Percentiles rank a stretch among this genome's conserved stretches.
Conservation (phyloP, 2,113 vertebrate genomes). For the Addax nasomaculatus region DNA sequence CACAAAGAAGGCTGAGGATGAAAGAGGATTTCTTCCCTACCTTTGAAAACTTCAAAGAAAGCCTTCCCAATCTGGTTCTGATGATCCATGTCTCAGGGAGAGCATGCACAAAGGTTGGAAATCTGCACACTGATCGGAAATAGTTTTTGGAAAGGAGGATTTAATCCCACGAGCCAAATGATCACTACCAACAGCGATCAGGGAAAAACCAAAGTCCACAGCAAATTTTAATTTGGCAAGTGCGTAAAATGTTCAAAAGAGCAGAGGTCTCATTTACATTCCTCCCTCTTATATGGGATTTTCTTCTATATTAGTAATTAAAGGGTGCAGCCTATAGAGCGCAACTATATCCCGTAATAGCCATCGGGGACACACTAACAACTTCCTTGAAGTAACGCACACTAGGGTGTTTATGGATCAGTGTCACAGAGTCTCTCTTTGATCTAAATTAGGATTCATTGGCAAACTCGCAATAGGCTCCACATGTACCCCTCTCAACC, state of each 20-base stretch:
- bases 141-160: slow-evolving; percentile 63
- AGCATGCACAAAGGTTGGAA: slow-evolving; percentile 49
- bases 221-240: slow-evolving; percentile 75
- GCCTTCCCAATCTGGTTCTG: slow-evolving; percentile 66
- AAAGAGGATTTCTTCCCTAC: slow-evolving; percentile 56
- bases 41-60: slow-evolving; percentile 72
- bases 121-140: slow-evolving; percentile 59
- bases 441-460: slow-evolving; percentile 75
- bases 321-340: slow-evolving; percentile 71
- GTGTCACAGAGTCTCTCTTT: slow-evolving; percentile 72
- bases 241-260: slow-evolving; percentile 77
- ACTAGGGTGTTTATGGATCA: slow-evolving; percentile 76
- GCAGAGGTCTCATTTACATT: slow-evolving; percentile 76
- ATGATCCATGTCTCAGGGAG: slow-evolving; percentile 61
- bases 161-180: slow-evolving; percentile 70
- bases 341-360: slow-evolving; percentile 77
- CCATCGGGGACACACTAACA: slow-evolving; percentile 74
- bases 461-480: slow-evolving; percentile 74
- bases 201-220: slow-evolving; percentile 72
- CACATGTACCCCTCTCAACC: slow-evolving; percentile 75
- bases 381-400: slow-evolving; percentile 78
- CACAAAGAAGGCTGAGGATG: slow-evolving; percentile 18
- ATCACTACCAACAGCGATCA: slow-evolving; percentile 69
- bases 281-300: slow-evolving; percentile 76
- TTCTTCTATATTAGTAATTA: slow-evolving; percentile 79